Conservation (phyloP, 2,797 vertebrate species). For the Ambastaia sidthimunki region DNA sequence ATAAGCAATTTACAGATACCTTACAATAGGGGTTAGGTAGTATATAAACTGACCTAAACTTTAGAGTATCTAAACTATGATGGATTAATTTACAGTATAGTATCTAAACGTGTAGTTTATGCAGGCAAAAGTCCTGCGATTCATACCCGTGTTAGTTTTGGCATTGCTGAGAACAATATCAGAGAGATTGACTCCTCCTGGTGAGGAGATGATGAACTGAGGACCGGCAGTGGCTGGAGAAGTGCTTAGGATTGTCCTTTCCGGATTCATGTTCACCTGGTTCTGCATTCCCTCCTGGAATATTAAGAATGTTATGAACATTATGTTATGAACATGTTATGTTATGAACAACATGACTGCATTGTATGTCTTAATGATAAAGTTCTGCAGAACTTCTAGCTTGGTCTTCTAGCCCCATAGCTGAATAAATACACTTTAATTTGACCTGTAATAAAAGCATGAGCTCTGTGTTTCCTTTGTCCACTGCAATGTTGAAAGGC, state of each 20-base stretch:
- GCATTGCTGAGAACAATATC: conserved; percentile 66
- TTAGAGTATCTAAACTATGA: too few species aligned
- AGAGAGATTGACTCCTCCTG: conserved; percentile 72
- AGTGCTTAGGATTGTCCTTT: conserved; percentile 46
- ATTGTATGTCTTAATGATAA: too few species aligned
- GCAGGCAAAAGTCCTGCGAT: not conserved
- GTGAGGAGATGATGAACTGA: conserved; percentile 71
- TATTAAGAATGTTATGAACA: conserved; percentile 8
- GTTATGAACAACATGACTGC: not conserved
- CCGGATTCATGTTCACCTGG: conserved; percentile 61
- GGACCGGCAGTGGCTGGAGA: conserved; percentile 58
- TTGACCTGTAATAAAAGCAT: conserved; percentile 87
- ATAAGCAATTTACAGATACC: too few species aligned
- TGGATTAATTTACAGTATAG: too few species aligned
- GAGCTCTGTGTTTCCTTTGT: conserved; percentile 87
- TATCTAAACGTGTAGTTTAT: not conserved
- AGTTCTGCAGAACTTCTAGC: too few species aligned
- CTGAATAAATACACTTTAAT: not conserved
- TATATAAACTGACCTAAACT: too few species aligned
- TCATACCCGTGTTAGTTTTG: conserved; percentile 68
- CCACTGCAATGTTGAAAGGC: conserved; percentile 87
- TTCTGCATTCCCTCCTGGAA: conserved; percentile 79
- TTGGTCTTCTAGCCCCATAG: too few species aligned
- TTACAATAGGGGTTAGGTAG: too few species aligned
- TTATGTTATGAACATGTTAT: not conserved